These are phyloP conservation scores for Trogon melanurus DNA, from an alignment of 2,113 vertebrate genomes.

Conservation along the genomic window DNA sequence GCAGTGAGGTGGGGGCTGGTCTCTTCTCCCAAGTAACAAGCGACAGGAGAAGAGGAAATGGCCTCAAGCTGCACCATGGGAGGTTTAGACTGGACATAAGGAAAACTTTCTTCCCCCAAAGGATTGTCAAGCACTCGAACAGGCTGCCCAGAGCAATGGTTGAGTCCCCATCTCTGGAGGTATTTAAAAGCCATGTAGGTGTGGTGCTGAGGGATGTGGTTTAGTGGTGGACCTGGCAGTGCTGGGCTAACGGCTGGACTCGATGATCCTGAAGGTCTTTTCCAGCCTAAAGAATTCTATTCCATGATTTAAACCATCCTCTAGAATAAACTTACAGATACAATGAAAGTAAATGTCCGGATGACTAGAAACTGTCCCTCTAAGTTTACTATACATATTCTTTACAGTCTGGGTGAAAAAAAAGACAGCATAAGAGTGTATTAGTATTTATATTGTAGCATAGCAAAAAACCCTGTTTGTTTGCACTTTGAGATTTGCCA, in stretches of 20 bases:
- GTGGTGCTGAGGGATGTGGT: neutral
- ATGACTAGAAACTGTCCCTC: neutral
- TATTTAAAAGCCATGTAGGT: fast-evolving
- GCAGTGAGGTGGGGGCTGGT: fast-evolving
- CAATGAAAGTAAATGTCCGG: neutral
- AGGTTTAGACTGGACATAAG: neutral
- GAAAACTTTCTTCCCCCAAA: neutral
- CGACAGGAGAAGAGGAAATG: fast-evolving
- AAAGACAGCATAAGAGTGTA: neutral
- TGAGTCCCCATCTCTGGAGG: neutral
- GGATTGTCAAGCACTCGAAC: neutral
- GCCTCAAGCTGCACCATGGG: neutral
- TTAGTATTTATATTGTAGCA: neutral
- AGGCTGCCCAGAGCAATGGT: neutral
- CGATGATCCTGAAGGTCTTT: neutral
- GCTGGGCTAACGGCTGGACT: neutral
- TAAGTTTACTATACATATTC: neutral
- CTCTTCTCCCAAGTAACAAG: neutral
- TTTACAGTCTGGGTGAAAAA: neutral
- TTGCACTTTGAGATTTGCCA: neutral
- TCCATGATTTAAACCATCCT: neutral
- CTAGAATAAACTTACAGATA: neutral
- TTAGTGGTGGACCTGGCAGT: neutral
- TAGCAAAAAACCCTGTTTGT: neutral
- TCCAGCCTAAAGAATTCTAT: neutral